A percentile compares a stretch with the other conserved stretches of the same genome.
phyloP scores from a whole-genome alignment of 2,113 vertebrate genomes.

The Octodon degus region DNA sequence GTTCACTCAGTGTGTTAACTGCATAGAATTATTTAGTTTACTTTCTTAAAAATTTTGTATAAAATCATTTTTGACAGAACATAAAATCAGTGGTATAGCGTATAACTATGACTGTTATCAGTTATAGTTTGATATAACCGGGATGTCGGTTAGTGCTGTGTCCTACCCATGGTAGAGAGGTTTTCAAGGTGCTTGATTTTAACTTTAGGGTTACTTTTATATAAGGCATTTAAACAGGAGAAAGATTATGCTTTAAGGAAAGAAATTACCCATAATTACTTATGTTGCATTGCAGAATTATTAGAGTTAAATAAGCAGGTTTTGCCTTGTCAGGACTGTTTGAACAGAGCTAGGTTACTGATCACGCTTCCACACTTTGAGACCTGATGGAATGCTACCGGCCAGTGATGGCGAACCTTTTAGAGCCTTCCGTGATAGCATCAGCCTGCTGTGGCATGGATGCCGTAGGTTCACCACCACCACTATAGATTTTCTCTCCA shows the following conservation, averaged over 20 bases:
- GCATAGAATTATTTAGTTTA: neutral
- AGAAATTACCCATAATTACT: neutral
- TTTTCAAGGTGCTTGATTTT: neutral
- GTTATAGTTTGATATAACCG: neutral
- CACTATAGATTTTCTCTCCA: neutral
- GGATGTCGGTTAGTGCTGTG: neutral
- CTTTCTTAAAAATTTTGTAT: neutral
- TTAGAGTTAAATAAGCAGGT: neutral
- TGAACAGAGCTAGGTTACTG: neutral
- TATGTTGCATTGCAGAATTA: neutral
- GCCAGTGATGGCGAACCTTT: neutral
- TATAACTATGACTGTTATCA: neutral
- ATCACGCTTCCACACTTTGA: neutral
- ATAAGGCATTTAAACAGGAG: neutral
- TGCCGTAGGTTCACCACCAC: neutral
- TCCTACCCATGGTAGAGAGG: neutral
- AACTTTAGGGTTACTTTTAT: slow-evolving; percentile 30
- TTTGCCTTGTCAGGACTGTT: neutral
- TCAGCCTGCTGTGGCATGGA: neutral
- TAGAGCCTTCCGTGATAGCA: neutral
- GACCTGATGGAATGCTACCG: neutral
- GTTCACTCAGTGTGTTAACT: slow-evolving; percentile 26
- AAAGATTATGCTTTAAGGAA: neutral
- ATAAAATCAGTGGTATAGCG: slow-evolving; percentile 10
- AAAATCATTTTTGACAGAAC: slow-evolving; percentile 17